These are phyloP conservation scores for Priocnemis perturbator DNA, from an alignment of 2,888 invertebrate species.

Conservation along the genomic window DNA sequence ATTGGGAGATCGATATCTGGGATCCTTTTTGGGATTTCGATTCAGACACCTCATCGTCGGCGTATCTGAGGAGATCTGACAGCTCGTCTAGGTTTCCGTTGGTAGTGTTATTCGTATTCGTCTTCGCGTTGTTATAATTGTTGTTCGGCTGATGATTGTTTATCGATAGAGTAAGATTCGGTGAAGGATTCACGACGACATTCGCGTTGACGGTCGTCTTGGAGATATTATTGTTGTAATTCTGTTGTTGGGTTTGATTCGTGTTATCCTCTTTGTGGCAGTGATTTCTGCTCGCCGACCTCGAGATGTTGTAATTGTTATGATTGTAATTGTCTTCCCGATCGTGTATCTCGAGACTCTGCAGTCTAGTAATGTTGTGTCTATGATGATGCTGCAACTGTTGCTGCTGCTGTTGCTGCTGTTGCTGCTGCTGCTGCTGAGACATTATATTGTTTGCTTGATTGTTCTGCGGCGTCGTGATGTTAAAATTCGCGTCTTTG, in stretches of 20 bases:
- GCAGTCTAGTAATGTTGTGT: conserved; percentile 66
- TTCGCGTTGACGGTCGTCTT: conserved; percentile 73
- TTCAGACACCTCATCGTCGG: conserved; percentile 83
- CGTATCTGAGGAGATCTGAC: conserved; percentile 84
- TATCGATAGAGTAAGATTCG: conserved; percentile 69
- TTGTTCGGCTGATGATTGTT: conserved; percentile 69
- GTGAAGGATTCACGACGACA: conserved; percentile 61
- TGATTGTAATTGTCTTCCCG: conserved; percentile 71
- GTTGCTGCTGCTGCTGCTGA: conserved; percentile 46
- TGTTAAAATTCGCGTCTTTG: conserved; percentile 73
- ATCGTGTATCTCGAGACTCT: conserved; percentile 68
- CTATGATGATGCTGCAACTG: conserved; percentile 60
- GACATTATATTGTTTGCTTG: conserved; percentile 45
- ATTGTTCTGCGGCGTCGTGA: conserved; percentile 57
- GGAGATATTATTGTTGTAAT: conserved; percentile 71
- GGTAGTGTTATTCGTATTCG: conserved; percentile 76
- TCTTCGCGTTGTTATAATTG: conserved; percentile 63
- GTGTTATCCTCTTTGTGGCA: conserved; percentile 72
- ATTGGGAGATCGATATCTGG: conserved; percentile 87
- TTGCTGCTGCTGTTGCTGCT: conserved; percentile 59
- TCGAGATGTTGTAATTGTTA: conserved; percentile 69
- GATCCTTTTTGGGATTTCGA: conserved; percentile 82
- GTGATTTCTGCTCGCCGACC: conserved; percentile 69
- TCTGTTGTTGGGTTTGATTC: conserved; percentile 70
- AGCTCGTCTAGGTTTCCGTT: conserved; percentile 82